Base-by-base conservation (phyloP, 2,113 vertebrate species). In the Rhynchomys soricoides region DNA sequence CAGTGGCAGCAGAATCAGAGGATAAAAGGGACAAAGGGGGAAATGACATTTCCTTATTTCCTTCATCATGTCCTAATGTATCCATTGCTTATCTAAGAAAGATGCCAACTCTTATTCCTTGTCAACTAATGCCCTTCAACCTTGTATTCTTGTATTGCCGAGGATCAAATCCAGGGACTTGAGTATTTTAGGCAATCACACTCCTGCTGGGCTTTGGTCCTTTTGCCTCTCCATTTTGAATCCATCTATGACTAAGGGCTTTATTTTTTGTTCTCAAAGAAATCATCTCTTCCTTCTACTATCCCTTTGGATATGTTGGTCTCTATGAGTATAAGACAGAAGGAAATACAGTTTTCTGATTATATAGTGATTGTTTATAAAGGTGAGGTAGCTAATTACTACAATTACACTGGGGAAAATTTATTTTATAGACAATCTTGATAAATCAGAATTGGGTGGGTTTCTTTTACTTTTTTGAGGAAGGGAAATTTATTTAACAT, bases 351-450 rank as follows among this genome's bases (percentile, higher is more conserved):
- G 59, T 81, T 93, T 96, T 93, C 70, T 95, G 17, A 89, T 85
- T 93, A 88, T 40, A 83, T 12, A 88, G n/a, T 90, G 40, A 93
- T 59, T 96, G 87, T 62, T 93, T 73, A 62, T 79, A 96, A 87
- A 89, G 13, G 8, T 43, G 48, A 79, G 95, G 86, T 93, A 40
- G 91, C 40, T 89, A 91, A 68, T 74, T 86, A 74, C 48, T 40
- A 89, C 45, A 62, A 83, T 75, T 94, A 93, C 88, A 55, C 68
- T 66, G 75, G 83, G 59, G 71, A 64, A 90, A 21, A 15, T 75
- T 92, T 22, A 87, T 95, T 93, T 95, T 62, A 88, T 79, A 74
- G 83, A 90, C 93, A 95, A 88, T 15, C 29, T 78, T 89, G 86
- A n/a, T 93, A 82, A 95, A 75, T 95, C 26, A 74, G 26, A 68